Conservation (phyloP, 2,888 invertebrate species). For the Nomada flava region DNA sequence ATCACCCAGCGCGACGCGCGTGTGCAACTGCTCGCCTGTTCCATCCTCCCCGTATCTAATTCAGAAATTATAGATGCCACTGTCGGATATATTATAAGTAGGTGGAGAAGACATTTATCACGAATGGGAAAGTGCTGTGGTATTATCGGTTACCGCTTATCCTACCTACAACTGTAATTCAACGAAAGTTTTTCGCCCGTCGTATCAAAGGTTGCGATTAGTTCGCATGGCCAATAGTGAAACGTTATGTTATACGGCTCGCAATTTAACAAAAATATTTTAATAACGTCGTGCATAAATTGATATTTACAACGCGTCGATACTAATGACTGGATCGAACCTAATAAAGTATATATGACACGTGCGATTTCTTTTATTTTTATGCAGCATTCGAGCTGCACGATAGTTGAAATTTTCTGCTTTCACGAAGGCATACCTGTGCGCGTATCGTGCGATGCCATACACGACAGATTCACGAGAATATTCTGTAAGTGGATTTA, state of each 20-base stretch:
- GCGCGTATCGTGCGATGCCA: conserved; percentile 14
- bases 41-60: not conserved
- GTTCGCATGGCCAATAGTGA: not conserved
- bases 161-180: not conserved
- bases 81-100: not conserved
- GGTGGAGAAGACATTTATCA: conserved; percentile 17
- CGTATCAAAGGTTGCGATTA: not conserved
- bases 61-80: conserved; percentile 7
- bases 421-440: conserved; percentile 18
- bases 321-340: conserved; percentile 22
- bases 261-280: conserved; percentile 3
- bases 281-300: not conserved
- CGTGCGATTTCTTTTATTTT: conserved; percentile 28
- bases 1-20: not conserved
- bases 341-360: conserved; percentile 17
- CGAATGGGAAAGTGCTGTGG: not conserved
- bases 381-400: conserved; percentile 53
- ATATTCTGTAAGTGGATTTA: conserved; percentile 35
- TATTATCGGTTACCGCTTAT: not conserved
- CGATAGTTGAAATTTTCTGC: conserved; percentile 33
- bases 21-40: not conserved
- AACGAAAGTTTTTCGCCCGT: not conserved
- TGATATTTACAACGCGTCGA: not conserved
- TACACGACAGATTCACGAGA: conserved; percentile 29
- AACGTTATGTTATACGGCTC: not conserved